A percentile compares a stretch with the other conserved stretches of the same genome.
These are phyloP conservation scores for Pogona vitticeps DNA, from an alignment of 2,113 vertebrate genomes.

Conservation along the genomic window DNA sequence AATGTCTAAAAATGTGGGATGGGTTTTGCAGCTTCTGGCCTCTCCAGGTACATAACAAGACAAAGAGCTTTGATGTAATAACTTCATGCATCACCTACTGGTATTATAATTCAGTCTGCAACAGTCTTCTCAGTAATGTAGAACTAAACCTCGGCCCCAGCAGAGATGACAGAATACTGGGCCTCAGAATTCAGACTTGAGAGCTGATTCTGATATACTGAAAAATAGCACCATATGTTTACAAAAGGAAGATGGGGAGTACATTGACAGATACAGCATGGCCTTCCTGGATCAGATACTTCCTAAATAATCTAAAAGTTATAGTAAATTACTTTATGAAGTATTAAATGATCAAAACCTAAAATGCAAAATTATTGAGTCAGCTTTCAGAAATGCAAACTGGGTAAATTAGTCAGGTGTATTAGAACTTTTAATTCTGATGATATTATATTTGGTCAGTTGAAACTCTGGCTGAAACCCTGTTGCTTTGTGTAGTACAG, in stretches of 20 bases:
- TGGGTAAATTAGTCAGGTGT: too few relatives aligned
- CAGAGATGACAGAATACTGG: neutral
- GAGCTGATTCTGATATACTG: neutral
- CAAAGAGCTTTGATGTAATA: neutral
- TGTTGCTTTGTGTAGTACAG: too few relatives aligned
- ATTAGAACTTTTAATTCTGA: neutral
- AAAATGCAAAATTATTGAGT: neutral
- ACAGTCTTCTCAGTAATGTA: neutral
- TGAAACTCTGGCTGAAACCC: too few relatives aligned
- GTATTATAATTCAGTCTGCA: neutral
- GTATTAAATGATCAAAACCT: neutral
- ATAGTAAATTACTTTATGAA: neutral
- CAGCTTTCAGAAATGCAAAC: neutral
- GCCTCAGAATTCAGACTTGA: neutral
- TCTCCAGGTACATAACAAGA: neutral
- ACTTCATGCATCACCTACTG: neutral
- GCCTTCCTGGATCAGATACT: neutral
- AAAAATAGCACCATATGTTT: neutral
- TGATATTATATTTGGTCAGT: neutral
- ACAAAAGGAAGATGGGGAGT: neutral
- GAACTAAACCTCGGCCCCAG: neutral
- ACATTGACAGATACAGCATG: neutral
- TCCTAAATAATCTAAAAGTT: neutral
- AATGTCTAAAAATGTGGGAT: neutral
- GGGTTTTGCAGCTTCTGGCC: rapidly evolving